phyloP scores from a whole-genome alignment of 2,113 vertebrate genomes.

The Hypanus sabinus region DNA sequence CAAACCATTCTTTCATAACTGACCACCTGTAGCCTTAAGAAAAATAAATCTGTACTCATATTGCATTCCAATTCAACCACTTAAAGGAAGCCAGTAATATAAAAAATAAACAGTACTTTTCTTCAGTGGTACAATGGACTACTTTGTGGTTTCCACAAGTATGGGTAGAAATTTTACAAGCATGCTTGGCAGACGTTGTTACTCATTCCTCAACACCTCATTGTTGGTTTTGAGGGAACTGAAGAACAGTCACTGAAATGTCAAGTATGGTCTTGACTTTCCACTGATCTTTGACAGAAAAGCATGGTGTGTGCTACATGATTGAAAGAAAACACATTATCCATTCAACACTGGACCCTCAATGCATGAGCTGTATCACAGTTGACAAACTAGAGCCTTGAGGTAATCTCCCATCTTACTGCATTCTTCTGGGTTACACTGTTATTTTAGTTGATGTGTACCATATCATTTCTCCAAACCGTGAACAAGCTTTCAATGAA shows the following conservation, averaged over 20 bases:
- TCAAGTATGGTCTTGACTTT: neutral
- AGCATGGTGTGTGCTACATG: neutral
- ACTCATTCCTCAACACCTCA: neutral
- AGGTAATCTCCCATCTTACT: neutral
- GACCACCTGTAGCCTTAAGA: neutral
- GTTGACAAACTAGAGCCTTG: neutral
- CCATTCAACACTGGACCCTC: neutral
- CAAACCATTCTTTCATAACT: neutral
- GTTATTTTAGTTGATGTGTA: neutral
- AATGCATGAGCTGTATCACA: too few species aligned
- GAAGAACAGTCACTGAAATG: neutral
- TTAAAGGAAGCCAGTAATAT: neutral
- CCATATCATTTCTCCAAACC: neutral
- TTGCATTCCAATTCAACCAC: neutral
- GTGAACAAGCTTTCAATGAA: neutral
- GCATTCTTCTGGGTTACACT: neutral
- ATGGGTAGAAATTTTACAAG: neutral
- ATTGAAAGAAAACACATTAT: too few species aligned
- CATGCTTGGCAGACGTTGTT: neutral
- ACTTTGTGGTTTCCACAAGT: neutral
- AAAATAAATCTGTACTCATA: neutral
- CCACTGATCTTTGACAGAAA: neutral
- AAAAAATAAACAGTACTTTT: conserved; percentile 3
- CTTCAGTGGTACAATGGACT: conserved; percentile 4
- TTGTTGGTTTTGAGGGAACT: neutral